These are phyloP conservation scores for Andrena haemorrhoa DNA, from an alignment of 2,888 invertebrate species.

Conservation along the genomic window DNA sequence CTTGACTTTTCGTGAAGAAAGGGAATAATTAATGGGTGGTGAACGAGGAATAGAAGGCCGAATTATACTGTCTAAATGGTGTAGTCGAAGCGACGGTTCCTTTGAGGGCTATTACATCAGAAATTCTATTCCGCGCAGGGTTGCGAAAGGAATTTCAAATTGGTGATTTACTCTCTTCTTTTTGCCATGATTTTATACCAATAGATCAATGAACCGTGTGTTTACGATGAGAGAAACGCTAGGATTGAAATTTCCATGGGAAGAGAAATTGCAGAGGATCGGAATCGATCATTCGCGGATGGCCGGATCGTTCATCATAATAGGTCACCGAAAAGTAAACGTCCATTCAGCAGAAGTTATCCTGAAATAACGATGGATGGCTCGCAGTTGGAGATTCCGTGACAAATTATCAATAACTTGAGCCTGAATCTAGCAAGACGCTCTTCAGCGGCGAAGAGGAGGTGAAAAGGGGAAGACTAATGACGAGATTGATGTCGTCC, in stretches of 20 bases:
- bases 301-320: constrained; percentile 57
- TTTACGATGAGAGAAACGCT: not conserved
- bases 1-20: constrained; percentile 5
- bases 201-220: not conserved
- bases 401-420: constrained; percentile 79
- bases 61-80: not conserved
- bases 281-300: constrained; percentile 32
- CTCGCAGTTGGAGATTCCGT: constrained; percentile 70
- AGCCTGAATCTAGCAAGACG: constrained; percentile 69
- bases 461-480: constrained; percentile 73
- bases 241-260: not conserved
- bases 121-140: not conserved
- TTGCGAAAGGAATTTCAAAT: too few species aligned
- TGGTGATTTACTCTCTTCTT: too few species aligned
- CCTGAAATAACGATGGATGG: constrained; percentile 67
- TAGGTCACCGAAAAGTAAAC: constrained; percentile 51
- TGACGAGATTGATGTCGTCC: constrained; percentile 74
- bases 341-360: constrained; percentile 39
- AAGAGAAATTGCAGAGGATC: not conserved
- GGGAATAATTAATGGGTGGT: constrained; percentile 28
- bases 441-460: constrained; percentile 36
- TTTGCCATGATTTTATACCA: too few species aligned
- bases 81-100: not conserved
- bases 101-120: not conserved
- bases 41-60: not conserved